Evolutionary conservation across 2,888 invertebrate species (phyloP), one percentile per base, ranked within the genome.

Genomic region (Harpalus rufipes): DNA sequence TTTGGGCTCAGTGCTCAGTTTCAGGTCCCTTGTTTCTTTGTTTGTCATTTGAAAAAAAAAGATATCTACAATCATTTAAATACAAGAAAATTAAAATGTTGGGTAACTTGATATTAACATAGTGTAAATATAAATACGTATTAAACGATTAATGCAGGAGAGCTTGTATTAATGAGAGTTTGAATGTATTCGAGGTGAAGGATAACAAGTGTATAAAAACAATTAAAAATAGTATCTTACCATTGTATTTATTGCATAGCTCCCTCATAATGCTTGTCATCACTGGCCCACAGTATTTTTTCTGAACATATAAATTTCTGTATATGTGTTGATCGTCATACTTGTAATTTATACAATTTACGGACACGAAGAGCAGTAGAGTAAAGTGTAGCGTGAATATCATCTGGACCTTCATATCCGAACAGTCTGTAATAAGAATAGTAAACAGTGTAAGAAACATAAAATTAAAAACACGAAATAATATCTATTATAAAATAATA

Each of bases 331-430:
- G 18, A n/a, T 83, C 74, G 18, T 18, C n/a, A 56, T n/a, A 32
- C 21, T 44, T 41, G 16, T 21, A 16, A 51, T 61, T 32, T 10
- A 44, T 14, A 12, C 41, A 51, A 51, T 68, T 16, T 21, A 83
- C 61, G 10, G 56, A 56, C 44, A 51, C 44, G 25, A 44, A 81
- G n/a, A 81, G n/a, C 41, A 83, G 7, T 16, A 83, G 41, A 44
- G 39, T 61, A n/a, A 83, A n/a, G 32, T 83, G 83, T 44, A 74
- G 32, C 16, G 41, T 32, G 12, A 83, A 59, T 14, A 76, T 76
- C 12, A 76, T 59, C 59, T 59, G 83, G 63, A 83, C 44, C 76
- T 83, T 83, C 83, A 83, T 83, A 61, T 83, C 76, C 61, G 51
- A 83, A 61, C n/a, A 61, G n/a, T 14, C 83, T 83, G 76, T 59